Base-by-base conservation (phyloP, 2,797 vertebrate genomes). In the Rhyacichthys aspro region DNA sequence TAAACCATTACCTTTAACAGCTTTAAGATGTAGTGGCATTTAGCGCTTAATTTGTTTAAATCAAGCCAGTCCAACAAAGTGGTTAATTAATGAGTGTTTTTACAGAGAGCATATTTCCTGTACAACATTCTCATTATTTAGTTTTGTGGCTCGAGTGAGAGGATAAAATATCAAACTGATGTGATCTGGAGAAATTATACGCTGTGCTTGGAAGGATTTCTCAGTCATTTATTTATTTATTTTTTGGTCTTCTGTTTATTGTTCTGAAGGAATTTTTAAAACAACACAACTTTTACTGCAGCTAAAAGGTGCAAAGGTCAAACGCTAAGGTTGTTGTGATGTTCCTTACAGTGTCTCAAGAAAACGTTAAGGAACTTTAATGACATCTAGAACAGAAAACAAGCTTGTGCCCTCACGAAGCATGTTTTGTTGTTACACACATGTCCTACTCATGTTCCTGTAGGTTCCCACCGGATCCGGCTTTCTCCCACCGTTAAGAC, bases 1-100 rank as follows among this genome's bases (percentile, higher is more conserved):
- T 61, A 67, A 61, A 81, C 54, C 52, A 62, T 78, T 80, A 76
- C 67, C 41, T 82, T 72, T 56, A 50, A 54, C 62, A 47, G 65
- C 67, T 74, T 65, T 63, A 68, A 67, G 37, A 53, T 45, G 48
- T 23, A 34, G n/a, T 32, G 55, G 72, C 72, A 70, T 71, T 89
- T 70, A 66, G 59, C 72, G 60, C 81, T 82, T 58, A 67, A 63
- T 85, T 63, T 70, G 83, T 85, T 83, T 74, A 86, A 82, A 76
- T 84, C 55, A 75, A 67, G 45, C 42, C 14, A 14, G 12, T 14
- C 36, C 17, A 19, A 9, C 36, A 37, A 14, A 39, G 3, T 9
- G 9, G 37, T 15, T 15, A 56, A 41, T 50, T 55, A 23, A 28
- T 53, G 66, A 60, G 49, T 64, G 38, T 66, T 66, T 75, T 63